Evolutionary conservation across 2,888 invertebrate species (phyloP).

Genomic region (Aporophyla nigra): DNA sequence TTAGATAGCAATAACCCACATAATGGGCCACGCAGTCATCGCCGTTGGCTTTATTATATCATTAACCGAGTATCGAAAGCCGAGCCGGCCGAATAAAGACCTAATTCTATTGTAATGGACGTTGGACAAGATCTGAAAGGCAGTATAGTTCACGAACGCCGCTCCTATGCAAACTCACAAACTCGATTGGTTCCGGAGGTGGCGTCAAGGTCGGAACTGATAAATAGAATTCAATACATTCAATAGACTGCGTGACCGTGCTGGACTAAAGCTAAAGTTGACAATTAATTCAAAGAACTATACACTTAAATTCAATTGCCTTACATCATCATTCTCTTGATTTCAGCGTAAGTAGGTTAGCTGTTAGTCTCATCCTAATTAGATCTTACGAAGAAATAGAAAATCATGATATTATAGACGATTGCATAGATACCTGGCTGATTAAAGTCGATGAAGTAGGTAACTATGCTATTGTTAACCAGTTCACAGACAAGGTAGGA

Average conservation of each 20-base stretch:
- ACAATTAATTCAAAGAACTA: conserved; percentile 77
- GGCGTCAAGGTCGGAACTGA: conserved; percentile 82
- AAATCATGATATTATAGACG: conserved; percentile 53
- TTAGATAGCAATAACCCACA: conserved; percentile 53
- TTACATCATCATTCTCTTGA: conserved; percentile 65
- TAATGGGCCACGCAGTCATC: conserved; percentile 55
- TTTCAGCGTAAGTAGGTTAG: conserved; percentile 57
- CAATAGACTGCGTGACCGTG: conserved; percentile 75
- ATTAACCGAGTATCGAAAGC: conserved; percentile 62
- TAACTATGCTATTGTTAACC: conserved; percentile 71
- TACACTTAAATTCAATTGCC: conserved; percentile 66
- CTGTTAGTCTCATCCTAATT: conserved; percentile 59
- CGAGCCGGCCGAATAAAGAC: conserved; percentile 52
- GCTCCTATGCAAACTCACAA: conserved; percentile 77
- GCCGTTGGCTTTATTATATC: conserved; percentile 60
- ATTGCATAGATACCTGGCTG: conserved; percentile 63
- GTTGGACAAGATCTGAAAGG: conserved; percentile 62
- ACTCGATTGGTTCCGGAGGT: conserved; percentile 82
- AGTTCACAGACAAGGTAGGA: conserved; percentile 72
- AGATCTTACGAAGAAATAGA: conserved; percentile 57
- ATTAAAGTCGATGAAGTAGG: conserved; percentile 66
- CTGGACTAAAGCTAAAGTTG: conserved; percentile 71
- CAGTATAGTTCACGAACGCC: conserved; percentile 71
- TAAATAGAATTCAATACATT: conserved; percentile 82
- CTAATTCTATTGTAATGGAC: conserved; percentile 57